Evolutionary conservation across 2,113 vertebrate species (phyloP).

Genomic region (Siniperca chuatsi): DNA sequence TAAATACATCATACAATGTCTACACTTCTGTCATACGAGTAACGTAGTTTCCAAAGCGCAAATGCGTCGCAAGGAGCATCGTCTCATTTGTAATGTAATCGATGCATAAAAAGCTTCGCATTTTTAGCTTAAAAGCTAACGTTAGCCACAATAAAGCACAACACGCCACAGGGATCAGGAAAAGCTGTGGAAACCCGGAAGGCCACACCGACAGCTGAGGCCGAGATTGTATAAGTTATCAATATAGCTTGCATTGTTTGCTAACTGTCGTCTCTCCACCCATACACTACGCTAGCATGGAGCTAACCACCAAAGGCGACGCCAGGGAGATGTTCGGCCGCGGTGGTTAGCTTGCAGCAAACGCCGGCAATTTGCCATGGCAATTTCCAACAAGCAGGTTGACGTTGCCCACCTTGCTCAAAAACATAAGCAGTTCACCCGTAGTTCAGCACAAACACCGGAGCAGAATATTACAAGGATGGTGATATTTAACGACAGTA

Average conservation of each 20-base stretch:
- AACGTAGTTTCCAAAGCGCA: neutral
- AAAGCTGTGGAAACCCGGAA: slow-evolving; percentile 51
- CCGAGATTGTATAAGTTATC: slow-evolving; percentile 25
- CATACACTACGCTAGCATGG: slow-evolving; percentile 43
- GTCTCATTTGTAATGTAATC: neutral
- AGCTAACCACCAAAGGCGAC: slow-evolving; percentile 38
- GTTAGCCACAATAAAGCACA: slow-evolving; percentile 15
- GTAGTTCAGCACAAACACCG: neutral
- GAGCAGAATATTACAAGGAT: neutral
- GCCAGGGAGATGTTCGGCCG: slow-evolving; percentile 17
- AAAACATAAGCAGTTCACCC: neutral
- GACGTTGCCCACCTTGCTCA: neutral
- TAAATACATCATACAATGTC: neutral
- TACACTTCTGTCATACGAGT: accelerated
- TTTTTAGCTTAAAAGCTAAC: slow-evolving; percentile 14
- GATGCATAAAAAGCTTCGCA: slow-evolving; percentile 1
- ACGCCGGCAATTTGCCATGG: slow-evolving; percentile 31
- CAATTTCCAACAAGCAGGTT: neutral
- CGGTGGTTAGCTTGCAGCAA: slow-evolving; percentile 23
- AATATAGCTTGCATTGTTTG: slow-evolving; percentile 60
- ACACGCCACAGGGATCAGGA: neutral
- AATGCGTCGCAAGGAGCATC: neutral
- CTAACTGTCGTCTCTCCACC: slow-evolving; percentile 41
- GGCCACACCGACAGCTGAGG: slow-evolving; percentile 44
- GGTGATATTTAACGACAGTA: neutral